Conservation (phyloP, 1,140 invertebrate genomes). For the Ectropis grisescens region DNA sequence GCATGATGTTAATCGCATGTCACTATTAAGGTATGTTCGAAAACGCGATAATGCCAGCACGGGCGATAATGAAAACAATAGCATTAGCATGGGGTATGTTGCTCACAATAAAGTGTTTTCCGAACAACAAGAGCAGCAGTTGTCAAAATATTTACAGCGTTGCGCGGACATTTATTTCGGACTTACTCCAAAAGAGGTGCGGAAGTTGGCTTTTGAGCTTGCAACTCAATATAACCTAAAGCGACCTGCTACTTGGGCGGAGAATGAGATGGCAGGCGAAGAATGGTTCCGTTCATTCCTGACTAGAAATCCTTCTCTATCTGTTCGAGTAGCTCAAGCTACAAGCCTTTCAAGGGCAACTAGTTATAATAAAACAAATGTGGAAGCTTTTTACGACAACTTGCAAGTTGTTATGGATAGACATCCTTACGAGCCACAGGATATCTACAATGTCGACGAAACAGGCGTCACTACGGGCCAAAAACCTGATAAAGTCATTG, state of each 20-base stretch:
- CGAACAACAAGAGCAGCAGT: too few relatives aligned
- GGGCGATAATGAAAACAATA: too few relatives aligned
- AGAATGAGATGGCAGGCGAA: slow-evolving; percentile 21
- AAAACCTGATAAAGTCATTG: slow-evolving; percentile 18
- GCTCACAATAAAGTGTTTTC: too few relatives aligned
- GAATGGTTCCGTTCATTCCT: slow-evolving; percentile 20
- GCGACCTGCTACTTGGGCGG: not conserved
- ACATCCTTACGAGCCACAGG: slow-evolving; percentile 17
- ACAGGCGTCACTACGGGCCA: slow-evolving; percentile 25
- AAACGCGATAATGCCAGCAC: too few relatives aligned
- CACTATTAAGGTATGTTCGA: too few relatives aligned
- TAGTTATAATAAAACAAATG: slow-evolving; percentile 30
- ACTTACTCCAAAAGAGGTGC: too few relatives aligned
- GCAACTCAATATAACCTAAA: too few relatives aligned
- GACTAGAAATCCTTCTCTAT: slow-evolving; percentile 4
- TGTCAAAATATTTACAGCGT: not conserved
- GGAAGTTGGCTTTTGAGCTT: too few relatives aligned
- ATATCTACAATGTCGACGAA: slow-evolving; percentile 30
- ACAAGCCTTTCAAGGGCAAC: slow-evolving; percentile 30
- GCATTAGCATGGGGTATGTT: too few relatives aligned
- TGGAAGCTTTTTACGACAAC: slow-evolving; percentile 19
- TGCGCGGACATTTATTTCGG: not conserved
- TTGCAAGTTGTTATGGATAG: slow-evolving; percentile 23
- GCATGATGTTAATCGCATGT: too few relatives aligned
- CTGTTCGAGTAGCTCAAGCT: slow-evolving; percentile 19